Evolutionary conservation across 2,113 vertebrate species (phyloP), one percentile per base, ranked within the genome.

Genomic region (Saguinus imperator): DNA sequence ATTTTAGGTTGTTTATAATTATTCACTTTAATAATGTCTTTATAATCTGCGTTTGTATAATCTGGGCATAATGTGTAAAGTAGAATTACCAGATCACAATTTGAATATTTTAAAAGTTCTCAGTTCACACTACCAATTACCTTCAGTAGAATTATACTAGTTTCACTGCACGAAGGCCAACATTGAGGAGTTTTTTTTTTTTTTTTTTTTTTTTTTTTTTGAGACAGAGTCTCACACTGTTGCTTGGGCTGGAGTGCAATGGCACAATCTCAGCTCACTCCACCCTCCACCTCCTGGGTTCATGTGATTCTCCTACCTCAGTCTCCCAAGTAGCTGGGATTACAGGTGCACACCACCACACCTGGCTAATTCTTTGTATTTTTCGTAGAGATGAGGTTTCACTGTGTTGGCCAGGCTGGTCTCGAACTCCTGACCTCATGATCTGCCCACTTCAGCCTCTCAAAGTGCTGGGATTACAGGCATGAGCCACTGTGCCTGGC

Each of bases 51-150:
- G 13, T 57, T 88, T n/a, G 29, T 58, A 89, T 75, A 75, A 43
- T 94, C 68, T 87, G 66, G 48, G 16, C 11, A 64, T 89, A 50
- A 92, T 64, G 25, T 75, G 16, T 76, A 5, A 94, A 89, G 23
- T 58, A n/a, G 58, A 86, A 58, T 81, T 80, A 79, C 6, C 75
- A 75, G 45, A 37, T 66, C 27, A 84, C 35, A 76, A 35, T 90
- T 82, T 61, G 57, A 90, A 61, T 90, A 76, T 87, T 96, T 87
- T 8, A 1, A 66, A 96, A 94, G 45, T 86, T 68, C 37, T 83
- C 87, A 2, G 80, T 88, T 93, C 72, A 58, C 23, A 12, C 86
- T 12, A 90, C 14, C 23, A 16, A 10, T 94, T 94, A 43, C 14
- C 55, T 93, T 61, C 61, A 32, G 14, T 79, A 68, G 80, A 37